Base-by-base conservation (phyloP, 1,140 invertebrate species). In the Cydia pomonella region DNA sequence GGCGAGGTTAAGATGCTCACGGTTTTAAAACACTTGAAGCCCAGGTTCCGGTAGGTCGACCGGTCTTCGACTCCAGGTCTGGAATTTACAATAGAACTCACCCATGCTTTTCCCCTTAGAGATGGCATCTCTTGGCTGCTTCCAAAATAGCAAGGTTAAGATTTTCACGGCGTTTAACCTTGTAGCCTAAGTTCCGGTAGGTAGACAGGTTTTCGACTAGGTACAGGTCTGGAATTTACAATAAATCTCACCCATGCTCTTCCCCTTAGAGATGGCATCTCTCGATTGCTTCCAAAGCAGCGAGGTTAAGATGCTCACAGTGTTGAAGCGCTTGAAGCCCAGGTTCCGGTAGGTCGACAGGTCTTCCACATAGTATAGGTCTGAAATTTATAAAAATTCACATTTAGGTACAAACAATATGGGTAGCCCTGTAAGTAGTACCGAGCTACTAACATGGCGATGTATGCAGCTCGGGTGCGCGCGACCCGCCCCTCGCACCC, bases 11-110 rank as follows among this genome's bases (percentile, higher is more conserved):
- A 79, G 23, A 95, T 87, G 47, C 88, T 93, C 9, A 95, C 87
- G n/a, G 94, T 85, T 72, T 94, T 94, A 80, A 94, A 94, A 74
- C 94, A n/a, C n/a, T 95, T 95, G 86, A 95, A 95, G 18, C 94
- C 94, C 41, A 96, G 79, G n/a, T n/a, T n/a, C 75, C 94, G 92
- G 77, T 95, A 95, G 5, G 94, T 94, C 23, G 94, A 93, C 77
- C 95, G 93, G 44, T 95, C 93, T 23, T 95, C 95, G 76, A 95
- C 95, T 94, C 96, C 95, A 96, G 82, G 75, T 96, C 95, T 95
- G 93, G 78, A 94, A 94, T n/a, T 33, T 33, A 33, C 29, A 33
- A 33, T 16, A 53, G 9, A 10, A 76, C 87, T 79, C 75, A 92
- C 91, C 90, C 85, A 92, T 85, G 44, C 81, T 85, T 41, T 83